phyloP scores from a whole-genome alignment of 2,888 invertebrate genomes.

The Yponomeuta malinellus region DNA sequence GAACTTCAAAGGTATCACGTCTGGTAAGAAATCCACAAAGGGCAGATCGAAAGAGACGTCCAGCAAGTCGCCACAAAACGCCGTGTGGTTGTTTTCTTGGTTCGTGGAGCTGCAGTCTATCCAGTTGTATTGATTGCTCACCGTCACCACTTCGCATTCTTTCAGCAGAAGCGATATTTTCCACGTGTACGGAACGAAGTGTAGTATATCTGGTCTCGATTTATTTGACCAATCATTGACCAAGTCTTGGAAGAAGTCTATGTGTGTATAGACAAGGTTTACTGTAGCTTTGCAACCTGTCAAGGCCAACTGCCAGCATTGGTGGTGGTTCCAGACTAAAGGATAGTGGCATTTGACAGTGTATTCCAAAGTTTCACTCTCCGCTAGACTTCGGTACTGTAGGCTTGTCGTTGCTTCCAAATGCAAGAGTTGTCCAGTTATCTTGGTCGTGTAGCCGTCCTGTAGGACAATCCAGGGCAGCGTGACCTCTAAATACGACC shows the following conservation, averaged over 20 bases:
- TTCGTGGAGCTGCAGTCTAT: slow-evolving; percentile 97
- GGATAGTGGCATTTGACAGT: slow-evolving; percentile 93
- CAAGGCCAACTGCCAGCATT: slow-evolving; percentile 93
- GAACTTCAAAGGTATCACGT: slow-evolving; percentile 90
- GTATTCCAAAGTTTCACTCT: slow-evolving; percentile 96
- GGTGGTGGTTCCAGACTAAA: slow-evolving; percentile 95
- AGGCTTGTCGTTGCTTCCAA: slow-evolving; percentile 97
- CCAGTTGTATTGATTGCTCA: slow-evolving; percentile 99
- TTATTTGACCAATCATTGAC: slow-evolving; percentile 98
- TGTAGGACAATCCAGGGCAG: slow-evolving; percentile 94
- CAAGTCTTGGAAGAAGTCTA: slow-evolving; percentile 96
- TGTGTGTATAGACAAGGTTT: slow-evolving; percentile 94
- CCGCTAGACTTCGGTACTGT: slow-evolving; percentile 92
- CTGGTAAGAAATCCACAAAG: slow-evolving; percentile 94
- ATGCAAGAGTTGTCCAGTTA: slow-evolving; percentile 94
- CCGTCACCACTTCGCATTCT: slow-evolving; percentile 95
- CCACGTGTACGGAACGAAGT: slow-evolving; percentile 98
- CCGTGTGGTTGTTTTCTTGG: slow-evolving; percentile 95
- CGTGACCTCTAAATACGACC: slow-evolving; percentile 97
- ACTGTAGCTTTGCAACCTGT: slow-evolving; percentile 96
- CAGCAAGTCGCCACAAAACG: slow-evolving; percentile 94
- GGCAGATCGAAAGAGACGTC: slow-evolving; percentile 96
- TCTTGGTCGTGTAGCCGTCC: slow-evolving; percentile 92
- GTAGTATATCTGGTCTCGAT: slow-evolving; percentile 92
- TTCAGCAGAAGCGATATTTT: slow-evolving; percentile 92